Percentiles rank a stretch among this genome's conserved stretches.
Evolutionary conservation across 2,113 vertebrate genomes (phyloP).

Genomic region (Taxidea taxus): DNA sequence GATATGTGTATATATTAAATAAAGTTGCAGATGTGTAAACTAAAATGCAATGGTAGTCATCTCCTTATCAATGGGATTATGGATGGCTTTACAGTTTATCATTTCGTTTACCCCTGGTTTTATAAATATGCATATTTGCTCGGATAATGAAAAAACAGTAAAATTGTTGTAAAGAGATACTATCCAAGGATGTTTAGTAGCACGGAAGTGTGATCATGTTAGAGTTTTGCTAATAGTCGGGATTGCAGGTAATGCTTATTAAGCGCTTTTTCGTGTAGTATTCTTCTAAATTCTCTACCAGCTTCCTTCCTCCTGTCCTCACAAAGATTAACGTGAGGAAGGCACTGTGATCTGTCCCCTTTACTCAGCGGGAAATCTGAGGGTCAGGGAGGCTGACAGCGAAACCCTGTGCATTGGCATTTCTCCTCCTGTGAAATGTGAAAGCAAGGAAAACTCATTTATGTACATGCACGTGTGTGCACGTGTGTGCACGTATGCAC

Average conservation of each 20-base stretch:
- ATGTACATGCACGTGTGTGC: fast-evolving
- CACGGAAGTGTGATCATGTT: background rate
- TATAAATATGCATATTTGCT: background rate
- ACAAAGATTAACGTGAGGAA: background rate
- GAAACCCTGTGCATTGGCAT: background rate
- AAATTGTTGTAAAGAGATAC: background rate
- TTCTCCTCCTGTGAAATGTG: background rate
- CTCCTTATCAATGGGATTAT: background rate
- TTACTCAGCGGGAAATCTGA: background rate
- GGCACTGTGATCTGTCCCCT: too few relatives aligned
- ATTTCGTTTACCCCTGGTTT: background rate
- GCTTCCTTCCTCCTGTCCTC: background rate
- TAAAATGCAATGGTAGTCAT: background rate
- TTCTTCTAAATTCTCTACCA: background rate
- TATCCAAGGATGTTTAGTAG: background rate
- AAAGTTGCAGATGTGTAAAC: background rate
- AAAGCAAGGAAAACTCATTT: background rate
- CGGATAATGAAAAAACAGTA: background rate
- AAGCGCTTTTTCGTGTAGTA: fast-evolving
- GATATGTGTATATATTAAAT: background rate
- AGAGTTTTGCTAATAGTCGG: background rate
- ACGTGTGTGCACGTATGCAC: fast-evolving
- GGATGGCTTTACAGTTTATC: background rate
- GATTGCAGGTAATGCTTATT: background rate
- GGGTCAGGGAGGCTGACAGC: background rate